A percentile compares a stretch with the other conserved stretches of the same genome.
These are phyloP conservation scores for Crenichthys baileyi DNA, from an alignment of 2,797 vertebrate genomes.

Conservation along the genomic window DNA sequence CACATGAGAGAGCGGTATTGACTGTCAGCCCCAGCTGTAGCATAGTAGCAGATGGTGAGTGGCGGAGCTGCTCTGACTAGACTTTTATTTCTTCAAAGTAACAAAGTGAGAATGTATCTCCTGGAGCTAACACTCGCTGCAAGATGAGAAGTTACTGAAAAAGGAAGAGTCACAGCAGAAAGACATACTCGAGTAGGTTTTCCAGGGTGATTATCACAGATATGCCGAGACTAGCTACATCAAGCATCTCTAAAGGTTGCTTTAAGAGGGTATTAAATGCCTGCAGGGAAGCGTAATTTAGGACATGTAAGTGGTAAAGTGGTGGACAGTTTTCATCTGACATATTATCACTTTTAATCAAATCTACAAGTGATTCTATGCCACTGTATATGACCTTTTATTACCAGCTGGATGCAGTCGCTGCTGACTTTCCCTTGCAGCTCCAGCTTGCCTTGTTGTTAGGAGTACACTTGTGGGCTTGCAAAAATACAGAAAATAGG, in stretches of 20 bases:
- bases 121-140: conserved; percentile 24
- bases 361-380: conserved; percentile 13
- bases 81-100: conserved; percentile 46
- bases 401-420: conserved; percentile 38
- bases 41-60: conserved; percentile 42
- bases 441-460: conserved; percentile 14
- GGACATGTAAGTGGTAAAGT: conserved; percentile 15
- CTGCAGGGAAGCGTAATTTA: conserved; percentile 38
- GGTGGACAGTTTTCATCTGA: conserved; percentile 6
- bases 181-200: conserved; percentile 14
- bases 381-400: conserved; percentile 26
- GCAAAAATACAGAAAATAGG: conserved; percentile 28
- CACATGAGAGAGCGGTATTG: background rate
- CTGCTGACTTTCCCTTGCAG: conserved; percentile 51
- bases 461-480: conserved; percentile 10
- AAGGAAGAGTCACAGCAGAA: conserved; percentile 21
- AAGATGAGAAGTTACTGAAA: conserved; percentile 2
- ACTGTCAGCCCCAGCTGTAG: background rate
- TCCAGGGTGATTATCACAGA: conserved; percentile 24
- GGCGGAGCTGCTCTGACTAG: conserved; percentile 27
- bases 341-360: conserved; percentile 29
- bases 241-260: conserved; percentile 14
- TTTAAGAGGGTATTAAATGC: conserved; percentile 21
- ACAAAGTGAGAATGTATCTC: conserved; percentile 40
- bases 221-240: conserved; percentile 7